Evolutionary conservation across 1,140 invertebrate genomes (phyloP), one percentile per base, ranked within the genome.

Genomic region (Drosophila orena): DNA sequence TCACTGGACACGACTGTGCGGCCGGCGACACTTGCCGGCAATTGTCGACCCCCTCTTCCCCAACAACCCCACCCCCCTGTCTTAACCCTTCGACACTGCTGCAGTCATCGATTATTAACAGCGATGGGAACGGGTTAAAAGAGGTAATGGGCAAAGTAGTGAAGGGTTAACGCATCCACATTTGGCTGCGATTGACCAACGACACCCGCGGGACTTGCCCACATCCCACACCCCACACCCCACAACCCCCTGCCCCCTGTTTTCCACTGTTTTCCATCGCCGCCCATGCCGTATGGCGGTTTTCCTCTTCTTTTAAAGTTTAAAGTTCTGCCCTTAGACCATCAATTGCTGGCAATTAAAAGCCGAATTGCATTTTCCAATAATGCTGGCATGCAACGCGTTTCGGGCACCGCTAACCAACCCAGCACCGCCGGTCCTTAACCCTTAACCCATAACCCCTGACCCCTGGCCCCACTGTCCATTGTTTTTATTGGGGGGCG

Each of bases 71-170:
- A 3, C 8, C 27, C 27, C 27, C 7, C 7, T 8, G 27, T 54
- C 35, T 3, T 4, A 37, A 4, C 11, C 71, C 58, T 44, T 54
- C 64, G 46, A 55, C 71, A 44, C 27, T 66, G 65, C 61, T 61
- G 77, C 77, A 83, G 79, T 59, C 70, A 84, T 84, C 80, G 80
- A 84, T 85, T 85, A 84, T 85, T 85, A 79, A 83, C 80, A 49
- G 56, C 14, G 35, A 22, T n/a, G 17, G 4, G 38, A 50, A 50
- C 40, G n/a, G 62, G 47, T 24, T 65, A 68, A 69, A 22, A 42
- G 24, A 4, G 24, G 27, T 46, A 2, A 14, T 17, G 7, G 64
- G 43, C 17, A 5, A 17, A 22, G 44, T 47, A 43, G 42, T 43
- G 42, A 10, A 43, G 62, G 34, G 60, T 17, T 68, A 42, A 54